These are phyloP conservation scores for Diadumene lineata DNA, from an alignment of 92 coral and sea anemone genomes.

Conservation along the genomic window DNA sequence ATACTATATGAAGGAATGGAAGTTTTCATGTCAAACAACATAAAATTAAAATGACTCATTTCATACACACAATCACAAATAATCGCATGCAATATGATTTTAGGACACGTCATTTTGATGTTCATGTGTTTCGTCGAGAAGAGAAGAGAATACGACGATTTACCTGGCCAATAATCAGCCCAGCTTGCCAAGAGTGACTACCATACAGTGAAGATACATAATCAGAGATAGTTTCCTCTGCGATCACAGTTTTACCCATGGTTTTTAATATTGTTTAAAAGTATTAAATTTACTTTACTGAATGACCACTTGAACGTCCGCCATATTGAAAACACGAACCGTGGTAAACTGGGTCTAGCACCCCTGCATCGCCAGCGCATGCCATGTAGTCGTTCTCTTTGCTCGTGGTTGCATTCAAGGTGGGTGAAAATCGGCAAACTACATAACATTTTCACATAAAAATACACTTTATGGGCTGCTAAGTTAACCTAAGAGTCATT, in stretches of 20 bases:
- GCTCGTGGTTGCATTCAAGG: constrained; percentile 90
- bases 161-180: constrained; percentile 91
- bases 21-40: neutral
- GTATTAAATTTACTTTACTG: neutral
- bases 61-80: neutral
- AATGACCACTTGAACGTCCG: constrained; percentile 28
- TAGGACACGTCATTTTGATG: constrained; percentile 5
- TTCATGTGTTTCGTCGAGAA: too few species aligned
- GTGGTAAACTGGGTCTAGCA: constrained; percentile 42
- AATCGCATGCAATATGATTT: neutral
- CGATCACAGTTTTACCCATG: constrained; percentile 89
- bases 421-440: constrained; percentile 19
- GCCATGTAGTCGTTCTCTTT: constrained; percentile 73
- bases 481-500: neutral
- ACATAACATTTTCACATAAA: constrained; percentile 5
- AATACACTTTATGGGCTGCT: neutral
- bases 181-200: constrained; percentile 73
- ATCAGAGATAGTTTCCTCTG: constrained; percentile 74
- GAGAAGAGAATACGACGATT: neutral
- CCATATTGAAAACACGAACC: constrained; percentile 41
- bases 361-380: constrained; percentile 83
- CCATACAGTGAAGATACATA: constrained; percentile 83
- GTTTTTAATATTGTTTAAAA: neutral
- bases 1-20: neutral
- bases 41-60: too few species aligned